A percentile compares a stretch with the other conserved stretches of the same genome.
phyloP scores from a whole-genome alignment of 2,113 vertebrate species.

The Amazona vittata region DNA sequence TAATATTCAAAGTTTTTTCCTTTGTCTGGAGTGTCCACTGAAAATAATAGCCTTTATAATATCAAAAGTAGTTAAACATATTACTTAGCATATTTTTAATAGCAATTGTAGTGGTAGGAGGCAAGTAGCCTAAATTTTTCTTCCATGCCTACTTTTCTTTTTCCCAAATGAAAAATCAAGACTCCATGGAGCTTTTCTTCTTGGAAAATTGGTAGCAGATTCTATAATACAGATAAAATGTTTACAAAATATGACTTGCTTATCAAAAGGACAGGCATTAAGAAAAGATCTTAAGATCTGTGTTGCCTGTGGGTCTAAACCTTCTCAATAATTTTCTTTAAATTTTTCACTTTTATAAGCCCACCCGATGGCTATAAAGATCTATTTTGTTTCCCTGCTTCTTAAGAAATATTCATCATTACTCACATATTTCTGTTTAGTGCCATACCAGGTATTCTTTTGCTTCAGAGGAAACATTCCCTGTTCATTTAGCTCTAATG shows the following conservation, averaged over 20 bases:
- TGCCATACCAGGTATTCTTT: neutral
- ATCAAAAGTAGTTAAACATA: neutral
- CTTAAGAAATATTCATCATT: neutral
- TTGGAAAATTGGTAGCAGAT: neutral
- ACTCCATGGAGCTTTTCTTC: neutral
- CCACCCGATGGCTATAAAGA: neutral
- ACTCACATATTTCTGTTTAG: neutral
- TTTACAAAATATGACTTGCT: slow-evolving; percentile 43
- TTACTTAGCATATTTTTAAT: neutral
- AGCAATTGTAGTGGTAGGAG: neutral
- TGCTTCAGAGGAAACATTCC: neutral
- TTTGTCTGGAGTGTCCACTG: neutral
- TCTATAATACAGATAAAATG: slow-evolving; percentile 40
- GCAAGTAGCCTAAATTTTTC: neutral
- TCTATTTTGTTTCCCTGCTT: neutral
- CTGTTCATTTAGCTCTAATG: neutral
- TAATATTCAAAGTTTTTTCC: neutral
- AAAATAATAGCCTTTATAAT: neutral
- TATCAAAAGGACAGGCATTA: slow-evolving; percentile 30
- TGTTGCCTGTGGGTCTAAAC: neutral
- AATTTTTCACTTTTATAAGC: neutral
- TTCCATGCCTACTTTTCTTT: neutral
- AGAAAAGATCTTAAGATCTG: slow-evolving; percentile 30
- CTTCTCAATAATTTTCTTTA: slow-evolving; percentile 15
- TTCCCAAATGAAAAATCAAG: neutral